Base-by-base conservation (phyloP, 2,888 invertebrate species). In the Galeopsomyia nigrocyanea region DNA sequence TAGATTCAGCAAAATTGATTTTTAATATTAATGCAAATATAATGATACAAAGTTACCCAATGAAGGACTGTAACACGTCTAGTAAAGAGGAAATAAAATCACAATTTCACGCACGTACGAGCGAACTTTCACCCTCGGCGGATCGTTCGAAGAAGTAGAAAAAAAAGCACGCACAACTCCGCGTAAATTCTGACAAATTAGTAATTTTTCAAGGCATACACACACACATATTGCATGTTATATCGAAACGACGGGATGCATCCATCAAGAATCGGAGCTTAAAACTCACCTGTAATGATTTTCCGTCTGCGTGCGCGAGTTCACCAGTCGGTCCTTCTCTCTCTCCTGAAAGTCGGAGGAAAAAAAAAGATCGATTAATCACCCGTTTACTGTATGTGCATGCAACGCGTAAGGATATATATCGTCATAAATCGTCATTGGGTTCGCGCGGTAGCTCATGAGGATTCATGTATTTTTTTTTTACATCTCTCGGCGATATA, bases 221-320 rank as follows among this genome's bases (percentile, higher is more conserved):
- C n/a, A n/a, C n/a, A n/a, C n/a, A n/a, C 10, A 10, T 7, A 13
- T 39, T 39, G 26, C 26, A 10, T 39, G n/a, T n/a, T n/a, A 56
- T 19, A 56, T 56, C 16, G 57, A 26, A 31, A 21, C n/a, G 19
- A 39, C 14, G 10, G 19, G 2, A 19, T 22, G 17, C 22, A 63
- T 63, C 50, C 9, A 53, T 58, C 53, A 53, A 53, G 10, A 0
- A 62, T 67, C 58, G 10, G 58, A 53, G 57, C 3, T n/a, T n/a
- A 26, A 13, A 39, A 79, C 80, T 65, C 66, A 85, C 86, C 88
- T 86, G 82, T 83, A 86, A 83, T 81, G 87, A 81, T 83, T 88
- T 83, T 88, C 89, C 80, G 88, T 87, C 86, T 83, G 87, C 74
- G 81, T 83, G 71, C 84, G 87, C 78, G 85, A 83, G 82, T 83